Base-by-base conservation (phyloP, 2,888 invertebrate genomes). In the Cataglyphis livida region DNA sequence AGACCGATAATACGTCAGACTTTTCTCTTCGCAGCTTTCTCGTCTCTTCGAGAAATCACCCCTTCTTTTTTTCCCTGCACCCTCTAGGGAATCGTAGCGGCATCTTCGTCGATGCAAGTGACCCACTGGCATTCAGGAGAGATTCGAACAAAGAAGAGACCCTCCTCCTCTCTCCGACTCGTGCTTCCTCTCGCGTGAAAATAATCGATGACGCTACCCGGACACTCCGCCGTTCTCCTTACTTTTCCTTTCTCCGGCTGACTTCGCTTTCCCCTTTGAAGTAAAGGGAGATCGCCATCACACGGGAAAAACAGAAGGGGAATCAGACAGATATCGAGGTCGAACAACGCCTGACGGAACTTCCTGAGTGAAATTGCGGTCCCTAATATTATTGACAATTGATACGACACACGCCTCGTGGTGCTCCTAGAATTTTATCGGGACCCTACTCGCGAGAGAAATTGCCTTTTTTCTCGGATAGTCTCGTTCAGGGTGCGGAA, bases 191-290 rank as follows among this genome's bases (percentile, higher is more conserved):
- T 88, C 88, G 91, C 90, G 92, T 90, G 91, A 91, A 92, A 93
- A 93, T 93, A 93, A 93, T 93, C 93, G 93, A 92, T 92, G 91
- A 87, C 88, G 84, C 87, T 84, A 85, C 86, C 76, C 83, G 84
- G 85, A 82, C 83, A 85, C 75, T 82, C 76, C 75, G 65, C 54
- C 68, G 76, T 64, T 84, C 41, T 81, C 83, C 59, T 79, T 21
- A 57, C 84, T 82, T 70, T 83, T 54, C 81, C 81, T 70, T 70
- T 51, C 62, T 54, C 7, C 57, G 57, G 25, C 79, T 51, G 59
- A 59, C 48, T 64, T 48, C 59, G 25, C 75, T 76, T 61, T 57
- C 70, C 68, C 82, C 70, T 70, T 86, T 73, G 71, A 65, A 66
- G 51, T 65, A 48, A 81, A 59, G 71, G 66, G 65, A 82, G 78